Evolutionary conservation across 2,113 vertebrate genomes (phyloP), one percentile per base, ranked within the genome.

Genomic region (Leucoraja erinaceus): DNA sequence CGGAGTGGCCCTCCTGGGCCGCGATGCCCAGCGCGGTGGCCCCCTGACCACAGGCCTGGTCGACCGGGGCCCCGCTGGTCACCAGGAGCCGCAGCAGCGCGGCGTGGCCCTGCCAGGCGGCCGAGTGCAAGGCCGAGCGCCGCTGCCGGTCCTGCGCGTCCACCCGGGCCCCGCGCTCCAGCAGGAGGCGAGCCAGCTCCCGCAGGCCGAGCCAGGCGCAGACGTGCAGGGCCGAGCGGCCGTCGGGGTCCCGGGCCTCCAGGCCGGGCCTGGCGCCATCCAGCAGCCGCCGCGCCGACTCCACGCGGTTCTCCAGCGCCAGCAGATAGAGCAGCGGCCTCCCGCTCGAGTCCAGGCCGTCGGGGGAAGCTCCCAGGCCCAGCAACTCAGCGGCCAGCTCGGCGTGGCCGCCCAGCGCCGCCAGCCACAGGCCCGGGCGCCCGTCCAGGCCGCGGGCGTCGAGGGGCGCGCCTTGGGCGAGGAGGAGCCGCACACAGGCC

Each of bases 11-110:
- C 90, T 96, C 96, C 93, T 97, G 97, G 2, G 97, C 94, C 0
- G 97, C 96, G 0, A 97, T 96, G 93, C 96, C 96, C 70, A 97
- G 94, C 0, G 96, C 95, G 0, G 97, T 98, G 88, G 97, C 97
- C 8, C 96, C 95, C 91, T 97, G 97, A 93, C 93, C 94, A 68
- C 94, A 94, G 28, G 96, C 94, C 5, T 97, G 95, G 91, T 97
- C 95, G 22, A 96, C 95, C 12, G 93, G 93, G 1, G 96, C 74
- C 5, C 94, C 95, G 0, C 63, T 93, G 5, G 94, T 94, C 74
- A 97, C 94, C 12, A 97, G 95, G 81, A 94, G 93, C 0, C 77
- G 94, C 11, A 96, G 96, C 0, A 96, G 94, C 31, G 93, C 92
- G 33, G 93, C 79, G 0, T 96, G 95, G n/a, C 97, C 97, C 56